Percentiles rank a stretch among this genome's conserved stretches.
Evolutionary conservation across 2,888 invertebrate species (phyloP).

Genomic region (Dinocampus coccinellae): DNA sequence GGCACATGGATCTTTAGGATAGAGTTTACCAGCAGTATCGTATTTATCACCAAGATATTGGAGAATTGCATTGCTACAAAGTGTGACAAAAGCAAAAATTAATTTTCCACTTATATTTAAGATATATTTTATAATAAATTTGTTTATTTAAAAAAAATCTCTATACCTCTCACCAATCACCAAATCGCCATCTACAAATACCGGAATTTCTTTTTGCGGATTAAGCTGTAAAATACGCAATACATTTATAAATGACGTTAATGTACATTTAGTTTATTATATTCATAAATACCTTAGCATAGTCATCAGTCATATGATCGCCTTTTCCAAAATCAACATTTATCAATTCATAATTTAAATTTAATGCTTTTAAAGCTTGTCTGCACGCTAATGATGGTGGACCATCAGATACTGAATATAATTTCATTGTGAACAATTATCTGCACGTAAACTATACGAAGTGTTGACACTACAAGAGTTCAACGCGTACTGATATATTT

Average conservation of each 20-base stretch:
- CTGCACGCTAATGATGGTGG: constrained; percentile 83
- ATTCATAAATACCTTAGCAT: constrained; percentile 74
- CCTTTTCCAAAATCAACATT: constrained; percentile 79
- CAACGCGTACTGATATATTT: background rate
- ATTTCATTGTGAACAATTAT: constrained; percentile 70
- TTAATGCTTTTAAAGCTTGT: constrained; percentile 76
- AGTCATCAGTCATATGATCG: constrained; percentile 82
- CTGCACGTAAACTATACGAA: background rate
- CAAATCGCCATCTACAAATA: constrained; percentile 84
- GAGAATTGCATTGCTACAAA: constrained; percentile 73
- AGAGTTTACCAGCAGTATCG: constrained; percentile 74
- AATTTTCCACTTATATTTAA: background rate
- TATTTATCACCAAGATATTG: constrained; percentile 86
- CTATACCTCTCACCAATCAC: constrained; percentile 79
- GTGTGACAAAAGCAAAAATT: background rate
- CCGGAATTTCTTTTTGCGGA: constrained; percentile 84
- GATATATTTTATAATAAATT: background rate
- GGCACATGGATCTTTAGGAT: constrained; percentile 78
- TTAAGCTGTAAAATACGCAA: constrained; percentile 74
- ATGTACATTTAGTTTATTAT: too few species aligned
- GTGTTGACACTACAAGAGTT: background rate
- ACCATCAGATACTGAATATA: constrained; percentile 83
- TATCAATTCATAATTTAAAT: constrained; percentile 76
- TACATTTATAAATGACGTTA: constrained; percentile 14
- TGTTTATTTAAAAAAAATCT: background rate